These are phyloP conservation scores for Drosophila malerkotliana DNA, from an alignment of 1,140 invertebrate genomes.

Conservation along the genomic window DNA sequence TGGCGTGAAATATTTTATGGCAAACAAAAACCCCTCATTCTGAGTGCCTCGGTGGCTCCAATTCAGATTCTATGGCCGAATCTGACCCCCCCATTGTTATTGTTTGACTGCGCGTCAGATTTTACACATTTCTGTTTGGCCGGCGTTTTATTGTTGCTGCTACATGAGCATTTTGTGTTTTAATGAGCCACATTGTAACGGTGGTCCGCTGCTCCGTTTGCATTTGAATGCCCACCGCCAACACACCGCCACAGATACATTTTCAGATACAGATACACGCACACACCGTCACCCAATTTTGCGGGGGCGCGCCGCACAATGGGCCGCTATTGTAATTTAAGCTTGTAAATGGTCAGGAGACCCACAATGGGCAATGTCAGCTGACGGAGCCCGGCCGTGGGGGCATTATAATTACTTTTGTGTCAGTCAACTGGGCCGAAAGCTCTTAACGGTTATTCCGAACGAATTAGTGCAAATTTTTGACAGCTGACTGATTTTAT, in stretches of 20 bases:
- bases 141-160: constrained; percentile 51
- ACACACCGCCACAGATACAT: constrained; percentile 14
- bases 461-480: constrained; percentile 77
- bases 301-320: constrained; percentile 72
- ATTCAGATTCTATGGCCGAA: constrained; percentile 28
- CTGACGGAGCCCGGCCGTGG: constrained; percentile 43
- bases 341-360: constrained; percentile 71
- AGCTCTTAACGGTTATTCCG: constrained; percentile 64
- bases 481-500: constrained; percentile 72
- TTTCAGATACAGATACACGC: constrained; percentile 7
- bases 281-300: constrained; percentile 17
- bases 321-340: constrained; percentile 72
- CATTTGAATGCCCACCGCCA: constrained; percentile 67
- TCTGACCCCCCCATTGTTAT: constrained; percentile 52
- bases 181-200: constrained; percentile 77
- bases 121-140: constrained; percentile 65
- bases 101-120: constrained; percentile 65
- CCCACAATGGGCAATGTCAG: constrained; percentile 40
- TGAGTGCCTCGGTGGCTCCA: constrained; percentile 20
- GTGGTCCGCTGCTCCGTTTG: constrained; percentile 73
- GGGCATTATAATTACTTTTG: constrained; percentile 68
- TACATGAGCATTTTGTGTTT: constrained; percentile 58
- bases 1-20: constrained; percentile 75
- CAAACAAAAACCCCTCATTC: constrained; percentile 51
- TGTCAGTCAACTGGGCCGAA: constrained; percentile 23